These are phyloP conservation scores for Mycteria americana DNA, from an alignment of 2,797 vertebrate species.

Conservation along the genomic window DNA sequence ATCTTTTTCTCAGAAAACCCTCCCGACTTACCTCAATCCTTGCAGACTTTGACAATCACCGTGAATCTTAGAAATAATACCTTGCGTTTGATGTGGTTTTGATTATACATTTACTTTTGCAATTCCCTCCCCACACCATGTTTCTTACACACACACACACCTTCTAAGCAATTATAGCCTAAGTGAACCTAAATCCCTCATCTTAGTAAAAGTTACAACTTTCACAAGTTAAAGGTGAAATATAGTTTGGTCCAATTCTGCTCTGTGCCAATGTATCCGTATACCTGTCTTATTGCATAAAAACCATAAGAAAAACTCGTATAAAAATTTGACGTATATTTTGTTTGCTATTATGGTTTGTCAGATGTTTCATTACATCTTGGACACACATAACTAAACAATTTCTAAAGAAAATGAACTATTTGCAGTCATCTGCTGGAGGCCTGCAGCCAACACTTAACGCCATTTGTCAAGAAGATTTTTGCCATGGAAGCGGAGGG, in stretches of 20 bases:
- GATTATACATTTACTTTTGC: not conserved
- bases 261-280: not conserved
- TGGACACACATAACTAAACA: not conserved
- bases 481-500: not conserved
- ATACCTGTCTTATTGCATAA: not conserved
- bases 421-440: not conserved
- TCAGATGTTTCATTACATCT: slow-evolving; percentile 2
- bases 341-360: not conserved
- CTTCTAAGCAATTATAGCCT: not conserved
- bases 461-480: not conserved
- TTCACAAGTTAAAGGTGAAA: not conserved
- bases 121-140: not conserved
- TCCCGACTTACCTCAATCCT: not conserved
- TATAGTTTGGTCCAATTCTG: not conserved
- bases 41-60: not conserved
- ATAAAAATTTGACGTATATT: not conserved
- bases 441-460: not conserved
- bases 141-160: not conserved
- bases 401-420: not conserved
- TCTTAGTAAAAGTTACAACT: not conserved
- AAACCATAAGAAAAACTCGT: not conserved
- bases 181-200: not conserved
- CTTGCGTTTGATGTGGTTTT: not conserved
- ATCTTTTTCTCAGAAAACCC: not conserved
- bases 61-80: not conserved